Base-by-base conservation (phyloP, 2,797 vertebrate species). In the Prunella strophiata region DNA sequence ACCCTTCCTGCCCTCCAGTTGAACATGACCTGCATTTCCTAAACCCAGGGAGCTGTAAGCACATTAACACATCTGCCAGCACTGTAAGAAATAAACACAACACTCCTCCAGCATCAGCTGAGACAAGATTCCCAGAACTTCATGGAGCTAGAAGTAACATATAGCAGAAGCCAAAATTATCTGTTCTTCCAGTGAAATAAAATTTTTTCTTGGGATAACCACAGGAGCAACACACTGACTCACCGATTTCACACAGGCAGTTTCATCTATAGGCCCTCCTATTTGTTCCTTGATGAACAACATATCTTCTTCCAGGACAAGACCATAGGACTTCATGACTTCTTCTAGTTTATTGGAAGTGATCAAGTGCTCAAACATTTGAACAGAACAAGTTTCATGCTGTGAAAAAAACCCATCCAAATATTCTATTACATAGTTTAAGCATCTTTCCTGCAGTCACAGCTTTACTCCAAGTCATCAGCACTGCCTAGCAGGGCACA, bases 241-340 rank as follows among this genome's bases (percentile, higher is more conserved):
- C 79, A 97, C 97, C 42, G 13, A 48, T 55, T 86, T 55, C 63
- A 22, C 52, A 78, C 92, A 89, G 18, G 89, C 20, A 4, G 88
- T 58, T 71, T 95, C 92, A 65, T 96, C 75, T 61, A 75, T 59
- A 14, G 99, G 99, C 85, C 99, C 99, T 29, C 86, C 97, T 73
- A 99, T 99, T 87, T 98, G 99, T 78, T 99, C 99, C 96, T 99
- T 99, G 87, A 99, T 99, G 95, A 99, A 99, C 34, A 85, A 43
- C 84, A 99, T 97, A 89, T 99, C 99, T 63, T 99, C 97, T 5
- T 99, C 98, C 67, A 99, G 97, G 45, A 94, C 40, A 66, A 99
- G 98, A 47, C 98, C 99, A 25, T 99, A 97, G 0, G 88, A 26
- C 89, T 95, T 7, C 98, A 99, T 98, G 77, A 98, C 96, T 9